phyloP scores from a whole-genome alignment of 2,113 vertebrate genomes.

The Tangachromis dhanisi region DNA sequence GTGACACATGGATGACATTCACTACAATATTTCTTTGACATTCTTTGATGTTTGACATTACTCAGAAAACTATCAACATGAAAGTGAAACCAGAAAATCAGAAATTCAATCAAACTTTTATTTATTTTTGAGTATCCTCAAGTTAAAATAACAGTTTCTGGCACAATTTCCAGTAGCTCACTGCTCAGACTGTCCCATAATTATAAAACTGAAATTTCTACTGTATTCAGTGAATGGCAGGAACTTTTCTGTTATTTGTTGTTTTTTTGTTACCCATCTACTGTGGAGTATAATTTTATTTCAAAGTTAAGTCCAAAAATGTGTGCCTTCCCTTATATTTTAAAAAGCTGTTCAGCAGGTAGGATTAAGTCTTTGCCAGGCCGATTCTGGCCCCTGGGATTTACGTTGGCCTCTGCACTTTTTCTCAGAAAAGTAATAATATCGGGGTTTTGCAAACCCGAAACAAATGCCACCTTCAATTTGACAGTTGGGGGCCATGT shows the following conservation, averaged over 20 bases:
- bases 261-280: not conserved
- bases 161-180: not conserved
- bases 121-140: not conserved
- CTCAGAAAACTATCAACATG: not conserved
- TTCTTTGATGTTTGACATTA: not conserved
- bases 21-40: not conserved
- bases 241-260: not conserved
- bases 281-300: not conserved
- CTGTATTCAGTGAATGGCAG: not conserved
- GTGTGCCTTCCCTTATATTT: accelerated
- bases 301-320: not conserved
- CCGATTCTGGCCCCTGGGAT: not conserved
- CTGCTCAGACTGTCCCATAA: not conserved
- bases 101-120: not conserved
- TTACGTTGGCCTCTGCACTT: not conserved
- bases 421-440: not conserved
- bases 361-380: not conserved
- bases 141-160: not conserved
- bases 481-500: not conserved
- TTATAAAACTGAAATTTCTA: not conserved
- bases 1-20: not conserved
- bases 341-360: not conserved
- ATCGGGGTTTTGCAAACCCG: not conserved
- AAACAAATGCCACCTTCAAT: not conserved
- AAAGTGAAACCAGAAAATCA: not conserved